Conservation (phyloP, 2,888 invertebrate species). For the Theretra japonica region DNA sequence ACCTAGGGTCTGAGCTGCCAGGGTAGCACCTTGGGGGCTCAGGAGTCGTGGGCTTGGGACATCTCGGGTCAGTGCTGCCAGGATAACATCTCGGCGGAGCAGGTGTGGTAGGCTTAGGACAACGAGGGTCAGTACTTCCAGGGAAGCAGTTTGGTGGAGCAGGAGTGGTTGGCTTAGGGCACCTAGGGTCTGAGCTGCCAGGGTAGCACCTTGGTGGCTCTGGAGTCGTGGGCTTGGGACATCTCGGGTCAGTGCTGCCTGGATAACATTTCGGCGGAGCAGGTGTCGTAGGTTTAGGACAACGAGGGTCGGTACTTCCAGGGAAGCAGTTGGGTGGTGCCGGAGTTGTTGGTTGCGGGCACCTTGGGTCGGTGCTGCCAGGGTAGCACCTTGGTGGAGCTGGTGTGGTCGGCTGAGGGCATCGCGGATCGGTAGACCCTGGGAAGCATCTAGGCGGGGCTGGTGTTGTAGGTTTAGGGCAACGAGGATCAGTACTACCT, state of each 20-base stretch:
- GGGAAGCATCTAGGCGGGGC: conserved; percentile 43
- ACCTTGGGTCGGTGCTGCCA: conserved; percentile 53
- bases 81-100: conserved; percentile 46
- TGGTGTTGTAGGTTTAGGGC: conserved; percentile 45
- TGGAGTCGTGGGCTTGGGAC: conserved; percentile 52
- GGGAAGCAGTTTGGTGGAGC: conserved; percentile 44
- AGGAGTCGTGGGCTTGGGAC: conserved; percentile 45
- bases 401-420: conserved; percentile 31
- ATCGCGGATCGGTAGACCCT: conserved; percentile 42
- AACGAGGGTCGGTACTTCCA: conserved; percentile 46
- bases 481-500: conserved; percentile 39
- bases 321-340: conserved; percentile 44
- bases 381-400: conserved; percentile 37
- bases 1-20: conserved; percentile 58
- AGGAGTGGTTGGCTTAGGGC: conserved; percentile 43
- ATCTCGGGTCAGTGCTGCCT: conserved; percentile 50
- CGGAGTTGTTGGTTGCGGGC: conserved; percentile 50
- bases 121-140: conserved; percentile 42
- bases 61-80: conserved; percentile 47
- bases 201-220: conserved; percentile 41
- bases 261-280: conserved; percentile 49
- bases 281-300: conserved; percentile 43
- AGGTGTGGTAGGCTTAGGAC: conserved; percentile 53
- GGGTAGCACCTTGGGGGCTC: conserved; percentile 55
- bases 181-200: conserved; percentile 50